Conservation (phyloP, 1,140 invertebrate species). For the Mesaphorura yosii region DNA sequence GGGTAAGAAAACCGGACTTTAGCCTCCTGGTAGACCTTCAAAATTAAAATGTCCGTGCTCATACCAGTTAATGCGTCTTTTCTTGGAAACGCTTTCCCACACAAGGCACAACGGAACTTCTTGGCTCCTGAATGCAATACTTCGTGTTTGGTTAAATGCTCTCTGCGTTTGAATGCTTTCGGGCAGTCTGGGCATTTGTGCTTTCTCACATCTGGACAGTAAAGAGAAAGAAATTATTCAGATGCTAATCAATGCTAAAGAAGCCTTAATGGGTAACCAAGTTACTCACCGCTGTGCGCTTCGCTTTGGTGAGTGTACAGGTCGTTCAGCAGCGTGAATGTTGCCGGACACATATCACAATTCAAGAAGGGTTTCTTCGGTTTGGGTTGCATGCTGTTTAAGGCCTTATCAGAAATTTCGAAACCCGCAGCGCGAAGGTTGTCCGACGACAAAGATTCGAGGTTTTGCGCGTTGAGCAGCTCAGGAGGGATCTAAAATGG, state of each 20-base stretch:
- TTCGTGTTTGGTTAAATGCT: constrained; percentile 27
- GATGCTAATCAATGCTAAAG: no score
- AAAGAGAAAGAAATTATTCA: no score
- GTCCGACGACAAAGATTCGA: not conserved
- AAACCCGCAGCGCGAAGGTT: not conserved
- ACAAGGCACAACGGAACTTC: constrained; percentile 17
- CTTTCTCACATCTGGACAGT: constrained; percentile 9
- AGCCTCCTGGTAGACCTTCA: not conserved
- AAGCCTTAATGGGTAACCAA: no score
- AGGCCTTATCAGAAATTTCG: constrained; percentile 15
- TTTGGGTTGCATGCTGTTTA: constrained; percentile 28
- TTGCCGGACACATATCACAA: constrained; percentile 26
- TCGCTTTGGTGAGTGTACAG: constrained; percentile 23
- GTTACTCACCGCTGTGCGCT: constrained; percentile 18
- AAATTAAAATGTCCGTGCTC: not conserved
- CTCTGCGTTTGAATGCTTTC: constrained; percentile 25
- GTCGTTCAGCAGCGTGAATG: constrained; percentile 16
- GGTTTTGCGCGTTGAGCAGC: not conserved
- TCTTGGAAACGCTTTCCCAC: constrained; percentile 24
- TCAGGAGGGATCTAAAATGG: constrained; percentile 18
- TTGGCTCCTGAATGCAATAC: constrained; percentile 26
- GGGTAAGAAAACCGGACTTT: constrained; percentile 17
- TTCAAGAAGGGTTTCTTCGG: constrained; percentile 26
- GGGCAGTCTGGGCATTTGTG: constrained; percentile 13
- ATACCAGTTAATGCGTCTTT: constrained; percentile 13